Evolutionary conservation across 2,888 invertebrate species (phyloP), one percentile per base, ranked within the genome.

Genomic region (Oegoconia quadripuncta): DNA sequence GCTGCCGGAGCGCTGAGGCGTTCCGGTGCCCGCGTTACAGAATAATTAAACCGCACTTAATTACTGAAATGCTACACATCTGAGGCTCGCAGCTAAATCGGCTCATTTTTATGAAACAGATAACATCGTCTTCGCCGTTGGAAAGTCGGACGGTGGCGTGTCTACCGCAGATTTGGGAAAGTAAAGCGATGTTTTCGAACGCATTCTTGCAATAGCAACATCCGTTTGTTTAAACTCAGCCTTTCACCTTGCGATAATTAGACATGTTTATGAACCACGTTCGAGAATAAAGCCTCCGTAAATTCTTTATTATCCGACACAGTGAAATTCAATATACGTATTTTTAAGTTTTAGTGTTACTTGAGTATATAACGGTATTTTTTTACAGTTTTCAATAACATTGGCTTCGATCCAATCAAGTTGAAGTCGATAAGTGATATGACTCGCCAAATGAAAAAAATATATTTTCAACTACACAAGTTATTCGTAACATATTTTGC

Each of bases 41-140:
- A 63, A 65, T 72, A 74, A 78, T 77, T 76, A 64, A 67, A 63
- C 53, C 60, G 56, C 52, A 48, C 60, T 73, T 79, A 75, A 79
- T 76, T 75, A 73, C 69, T 69, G 63, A 69, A 72, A 73, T 65
- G 67, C 68, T 59, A 65, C 64, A 65, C 64, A 66, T 69, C 64
- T 67, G 62, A 52, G 56, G 52, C 52, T 52, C 52, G 58, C 57
- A 57, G 61, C 60, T 68, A 66, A 74, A 69, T 67, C 69, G 60
- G 64, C 61, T 71, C 66, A 69, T 67, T 73, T 70, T 69, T 64
- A 66, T 61, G 53, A 60, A 44, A 40, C 34, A 45, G 52, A 50
- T 50, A 47, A 45, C 36, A 53, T 48, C 52, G 35, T 37, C 34
- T 42, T 46, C 47, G 40, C 40, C 41, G 58, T 51, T 70, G 69